A percentile compares a stretch with the other conserved stretches of the same genome.
These are phyloP conservation scores for Lasioglossum villosulum DNA, from an alignment of 2,888 invertebrate genomes.

Conservation along the genomic window DNA sequence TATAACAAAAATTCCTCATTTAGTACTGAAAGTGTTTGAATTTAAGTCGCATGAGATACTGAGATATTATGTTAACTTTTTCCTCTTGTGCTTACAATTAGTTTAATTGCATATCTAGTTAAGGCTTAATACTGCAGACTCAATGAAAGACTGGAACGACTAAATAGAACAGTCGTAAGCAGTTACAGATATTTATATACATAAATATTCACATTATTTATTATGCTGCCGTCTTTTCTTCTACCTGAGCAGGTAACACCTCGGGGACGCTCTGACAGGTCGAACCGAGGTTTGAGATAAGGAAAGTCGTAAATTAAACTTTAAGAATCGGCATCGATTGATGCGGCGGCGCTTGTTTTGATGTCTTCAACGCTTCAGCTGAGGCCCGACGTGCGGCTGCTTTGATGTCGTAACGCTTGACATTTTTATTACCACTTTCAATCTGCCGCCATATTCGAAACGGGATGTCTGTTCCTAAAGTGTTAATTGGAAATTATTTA, in stretches of 20 bases:
- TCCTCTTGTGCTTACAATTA: not conserved
- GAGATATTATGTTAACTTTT: not conserved
- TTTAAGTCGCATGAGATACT: too few relatives aligned
- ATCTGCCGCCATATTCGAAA: not conserved
- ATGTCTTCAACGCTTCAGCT: not conserved
- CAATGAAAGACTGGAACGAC: not conserved
- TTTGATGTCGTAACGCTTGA: not conserved
- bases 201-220: not conserved
- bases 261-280: not conserved
- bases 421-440: not conserved
- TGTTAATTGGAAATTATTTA: not conserved
- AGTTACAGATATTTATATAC: not conserved
- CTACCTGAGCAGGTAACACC: not conserved
- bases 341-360: not conserved
- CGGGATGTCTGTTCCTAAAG: not conserved
- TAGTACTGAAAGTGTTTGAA: not conserved
- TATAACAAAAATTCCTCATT: too few relatives aligned
- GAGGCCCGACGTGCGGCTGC: not conserved
- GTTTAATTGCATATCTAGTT: not conserved
- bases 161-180: not conserved
- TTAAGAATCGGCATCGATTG: not conserved
- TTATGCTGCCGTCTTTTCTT: not conserved
- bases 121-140: not conserved
- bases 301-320: slow-evolving; percentile 5
- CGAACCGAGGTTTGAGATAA: not conserved